phyloP scores from a whole-genome alignment of 2,113 vertebrate genomes.

The Calyptommatus sinebrachiatus region DNA sequence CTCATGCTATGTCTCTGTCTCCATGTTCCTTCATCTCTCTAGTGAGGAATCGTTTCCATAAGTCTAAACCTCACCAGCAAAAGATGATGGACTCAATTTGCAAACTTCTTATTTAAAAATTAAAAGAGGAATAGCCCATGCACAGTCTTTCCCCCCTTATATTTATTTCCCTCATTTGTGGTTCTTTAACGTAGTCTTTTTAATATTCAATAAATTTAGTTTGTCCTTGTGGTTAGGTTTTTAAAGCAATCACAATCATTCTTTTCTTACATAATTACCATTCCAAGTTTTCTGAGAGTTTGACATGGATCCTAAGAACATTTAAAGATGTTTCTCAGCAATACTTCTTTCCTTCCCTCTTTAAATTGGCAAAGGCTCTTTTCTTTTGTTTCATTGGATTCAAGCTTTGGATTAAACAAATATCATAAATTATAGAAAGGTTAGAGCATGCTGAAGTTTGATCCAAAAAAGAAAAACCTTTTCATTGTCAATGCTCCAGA shows the following conservation, averaged over 20 bases:
- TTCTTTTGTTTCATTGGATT: constrained; percentile 19
- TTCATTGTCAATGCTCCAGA: constrained; percentile 19
- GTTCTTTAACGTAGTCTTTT: constrained; percentile 35
- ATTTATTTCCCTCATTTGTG: constrained; percentile 9
- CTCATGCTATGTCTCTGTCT: no score
- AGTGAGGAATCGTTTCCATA: no score
- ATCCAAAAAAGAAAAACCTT: constrained; percentile 10
- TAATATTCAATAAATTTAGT: constrained; percentile 27
- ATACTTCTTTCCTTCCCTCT: neutral
- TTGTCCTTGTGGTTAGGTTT: constrained; percentile 32
- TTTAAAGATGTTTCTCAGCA: constrained; percentile 39
- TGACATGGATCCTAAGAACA: constrained; percentile 23
- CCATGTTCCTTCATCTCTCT: no score
- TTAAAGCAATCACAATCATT: constrained; percentile 29
- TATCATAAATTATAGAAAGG: constrained; percentile 13
- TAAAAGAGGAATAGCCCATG: neutral
- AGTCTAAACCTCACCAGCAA: no score
- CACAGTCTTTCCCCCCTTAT: neutral
- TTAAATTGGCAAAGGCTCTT: constrained; percentile 8
- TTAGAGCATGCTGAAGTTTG: neutral
- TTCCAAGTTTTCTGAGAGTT: constrained; percentile 25
- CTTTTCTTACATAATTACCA: constrained; percentile 27
- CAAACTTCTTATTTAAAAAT: constrained; percentile 9
- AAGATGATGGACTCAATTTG: neutral
- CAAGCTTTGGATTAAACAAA: constrained; percentile 11